Conservation (phyloP, 1,140 invertebrate genomes). For the Ips nitidus region DNA sequence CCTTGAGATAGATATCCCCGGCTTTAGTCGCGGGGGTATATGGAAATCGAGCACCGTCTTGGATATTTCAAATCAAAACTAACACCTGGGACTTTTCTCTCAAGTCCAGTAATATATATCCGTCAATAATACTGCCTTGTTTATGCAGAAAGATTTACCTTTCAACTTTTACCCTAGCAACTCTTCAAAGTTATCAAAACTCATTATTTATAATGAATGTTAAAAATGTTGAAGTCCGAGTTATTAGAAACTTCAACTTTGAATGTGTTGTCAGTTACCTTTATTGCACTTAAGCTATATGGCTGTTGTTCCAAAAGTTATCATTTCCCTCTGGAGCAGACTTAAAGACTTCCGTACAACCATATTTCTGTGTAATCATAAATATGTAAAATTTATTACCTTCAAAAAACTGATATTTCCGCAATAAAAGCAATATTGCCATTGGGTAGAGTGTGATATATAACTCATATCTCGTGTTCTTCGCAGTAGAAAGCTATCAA, state of each 20-base stretch:
- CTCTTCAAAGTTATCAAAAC: not conserved
- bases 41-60: slow-evolving; percentile 46
- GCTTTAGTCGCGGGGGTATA: slow-evolving; percentile 47
- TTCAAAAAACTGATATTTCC: slow-evolving; percentile 30
- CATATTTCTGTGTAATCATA: slow-evolving; percentile 12
- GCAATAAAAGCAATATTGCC: slow-evolving; percentile 30
- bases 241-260: no score
- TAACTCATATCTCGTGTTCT: slow-evolving; percentile 35
- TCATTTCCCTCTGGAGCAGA: not conserved
- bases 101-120: slow-evolving; percentile 34
- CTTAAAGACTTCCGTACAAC: slow-evolving; percentile 2
- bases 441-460: slow-evolving; percentile 38
- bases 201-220: no score
- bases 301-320: no score
- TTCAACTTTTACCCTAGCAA: not conserved
- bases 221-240: no score
- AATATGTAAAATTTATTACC: slow-evolving; percentile 19
- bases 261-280: no score
- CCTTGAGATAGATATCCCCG: slow-evolving; percentile 50
- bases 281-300: no score
- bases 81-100: slow-evolving; percentile 46
- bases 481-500: slow-evolving; percentile 32
- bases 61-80: slow-evolving; percentile 51
- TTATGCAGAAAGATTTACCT: slow-evolving; percentile 13
- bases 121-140: slow-evolving; percentile 47